Evolutionary conservation across 2,113 vertebrate genomes (phyloP).

Genomic region (Canis aureus): DNA sequence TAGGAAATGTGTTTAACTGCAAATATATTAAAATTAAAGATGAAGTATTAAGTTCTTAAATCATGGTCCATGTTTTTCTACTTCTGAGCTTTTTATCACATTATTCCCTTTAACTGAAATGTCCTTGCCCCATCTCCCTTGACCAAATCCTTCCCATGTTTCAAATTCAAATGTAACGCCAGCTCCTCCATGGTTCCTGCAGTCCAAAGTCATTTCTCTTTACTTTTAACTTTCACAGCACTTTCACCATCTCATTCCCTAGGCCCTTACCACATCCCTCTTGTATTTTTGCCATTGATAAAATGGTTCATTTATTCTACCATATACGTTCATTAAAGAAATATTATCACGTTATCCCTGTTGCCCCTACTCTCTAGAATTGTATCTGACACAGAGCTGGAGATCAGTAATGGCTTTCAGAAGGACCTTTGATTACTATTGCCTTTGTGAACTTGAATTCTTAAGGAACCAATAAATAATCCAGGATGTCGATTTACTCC

Average conservation of each 20-base stretch:
- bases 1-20: not conserved
- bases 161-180: not conserved
- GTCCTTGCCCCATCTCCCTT: not conserved
- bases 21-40: not conserved
- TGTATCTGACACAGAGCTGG: not conserved
- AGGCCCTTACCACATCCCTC: not conserved
- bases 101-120: not conserved
- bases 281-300: not conserved
- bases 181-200: not conserved
- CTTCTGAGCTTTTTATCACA: not conserved
- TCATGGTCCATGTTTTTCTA: not conserved
- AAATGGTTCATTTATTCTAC: not conserved
- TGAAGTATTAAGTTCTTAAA: not conserved
- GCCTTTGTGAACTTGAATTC: slow-evolving; percentile 1
- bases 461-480: not conserved
- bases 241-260: not conserved
- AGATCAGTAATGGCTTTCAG: not conserved
- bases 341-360: not conserved
- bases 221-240: not conserved
- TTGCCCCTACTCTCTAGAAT: not conserved
- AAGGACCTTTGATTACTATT: not conserved
- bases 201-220: not conserved
- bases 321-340: not conserved
- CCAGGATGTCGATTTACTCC: not conserved
- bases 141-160: not conserved